phyloP scores from a whole-genome alignment of 2,888 invertebrate genomes.

The Uropetala carovei region DNA sequence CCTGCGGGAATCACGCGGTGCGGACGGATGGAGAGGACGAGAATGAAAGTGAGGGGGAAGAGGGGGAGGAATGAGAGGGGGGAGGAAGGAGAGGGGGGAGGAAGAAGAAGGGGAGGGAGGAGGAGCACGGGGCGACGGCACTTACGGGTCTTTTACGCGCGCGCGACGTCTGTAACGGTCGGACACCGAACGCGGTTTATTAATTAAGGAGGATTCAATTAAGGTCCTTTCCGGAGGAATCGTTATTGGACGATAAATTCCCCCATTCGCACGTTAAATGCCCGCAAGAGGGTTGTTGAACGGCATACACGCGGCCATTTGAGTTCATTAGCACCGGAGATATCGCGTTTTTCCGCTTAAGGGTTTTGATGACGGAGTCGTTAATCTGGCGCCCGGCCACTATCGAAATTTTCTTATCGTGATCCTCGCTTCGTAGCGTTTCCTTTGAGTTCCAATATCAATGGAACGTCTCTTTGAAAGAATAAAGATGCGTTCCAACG shows the following conservation, averaged over 20 bases:
- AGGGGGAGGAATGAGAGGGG: not conserved
- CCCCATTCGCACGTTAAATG: not conserved
- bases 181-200: slow-evolving; percentile 37
- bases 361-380: slow-evolving; percentile 8
- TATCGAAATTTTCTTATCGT: not conserved
- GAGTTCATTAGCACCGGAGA: slow-evolving; percentile 30
- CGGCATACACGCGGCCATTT: slow-evolving; percentile 9
- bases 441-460: too few relatives aligned
- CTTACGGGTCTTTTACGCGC: slow-evolving; percentile 33
- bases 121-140: not conserved
- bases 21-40: not conserved
- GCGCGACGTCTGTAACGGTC: slow-evolving; percentile 10
- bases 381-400: not conserved
- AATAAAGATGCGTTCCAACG: too few relatives aligned
- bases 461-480: too few relatives aligned
- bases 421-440: too few relatives aligned
- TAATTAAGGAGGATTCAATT: slow-evolving; percentile 54
- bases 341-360: slow-evolving; percentile 34
- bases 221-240: slow-evolving; percentile 44
- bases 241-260: slow-evolving; percentile 52
- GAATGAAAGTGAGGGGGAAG: not conserved
- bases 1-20: slow-evolving; percentile 22
- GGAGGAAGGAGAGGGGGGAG: not conserved
- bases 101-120: not conserved
- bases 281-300: slow-evolving; percentile 23